phyloP scores from a whole-genome alignment of 2,888 invertebrate genomes.

The Perizoma flavofasciatum region DNA sequence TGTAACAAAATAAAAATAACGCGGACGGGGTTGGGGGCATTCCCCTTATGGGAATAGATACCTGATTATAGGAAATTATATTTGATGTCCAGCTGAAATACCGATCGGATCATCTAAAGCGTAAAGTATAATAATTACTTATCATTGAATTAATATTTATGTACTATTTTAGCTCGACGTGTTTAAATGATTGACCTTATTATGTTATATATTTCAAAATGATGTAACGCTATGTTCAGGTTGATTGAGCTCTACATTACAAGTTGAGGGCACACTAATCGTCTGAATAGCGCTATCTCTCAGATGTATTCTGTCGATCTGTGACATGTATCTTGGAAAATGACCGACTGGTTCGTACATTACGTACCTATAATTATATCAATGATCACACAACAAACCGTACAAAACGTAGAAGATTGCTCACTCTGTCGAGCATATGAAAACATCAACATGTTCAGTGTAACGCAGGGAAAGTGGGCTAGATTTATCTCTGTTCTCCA shows the following conservation, averaged over 20 bases:
- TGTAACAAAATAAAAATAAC: too few species aligned
- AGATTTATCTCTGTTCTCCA: slow-evolving; percentile 40
- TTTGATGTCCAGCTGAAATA: too few species aligned
- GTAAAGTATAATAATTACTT: too few species aligned
- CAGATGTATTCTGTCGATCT: slow-evolving; percentile 21
- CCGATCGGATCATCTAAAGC: too few species aligned
- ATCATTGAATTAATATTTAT: too few species aligned
- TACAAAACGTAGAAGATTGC: slow-evolving; percentile 32
- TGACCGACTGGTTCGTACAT: slow-evolving; percentile 35
- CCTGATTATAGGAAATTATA: too few species aligned
- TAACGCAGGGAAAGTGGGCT: slow-evolving; percentile 25
- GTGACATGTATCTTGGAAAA: slow-evolving; percentile 30
- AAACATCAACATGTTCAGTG: slow-evolving; percentile 28
- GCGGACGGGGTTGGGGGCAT: too few species aligned
- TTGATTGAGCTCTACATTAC: too few species aligned
- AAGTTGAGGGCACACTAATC: slow-evolving; percentile 10
- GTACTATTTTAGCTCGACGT: too few species aligned
- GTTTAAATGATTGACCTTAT: too few species aligned
- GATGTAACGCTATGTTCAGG: too few species aligned
- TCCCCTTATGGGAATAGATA: neutral
- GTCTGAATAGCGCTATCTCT: slow-evolving; percentile 11
- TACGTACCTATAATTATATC: slow-evolving; percentile 28
- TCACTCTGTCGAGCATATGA: slow-evolving; percentile 32
- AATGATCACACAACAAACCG: slow-evolving; percentile 31
- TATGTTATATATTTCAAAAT: too few species aligned